Conservation (phyloP, 2,113 vertebrate species). For the Bungarus multicinctus region DNA sequence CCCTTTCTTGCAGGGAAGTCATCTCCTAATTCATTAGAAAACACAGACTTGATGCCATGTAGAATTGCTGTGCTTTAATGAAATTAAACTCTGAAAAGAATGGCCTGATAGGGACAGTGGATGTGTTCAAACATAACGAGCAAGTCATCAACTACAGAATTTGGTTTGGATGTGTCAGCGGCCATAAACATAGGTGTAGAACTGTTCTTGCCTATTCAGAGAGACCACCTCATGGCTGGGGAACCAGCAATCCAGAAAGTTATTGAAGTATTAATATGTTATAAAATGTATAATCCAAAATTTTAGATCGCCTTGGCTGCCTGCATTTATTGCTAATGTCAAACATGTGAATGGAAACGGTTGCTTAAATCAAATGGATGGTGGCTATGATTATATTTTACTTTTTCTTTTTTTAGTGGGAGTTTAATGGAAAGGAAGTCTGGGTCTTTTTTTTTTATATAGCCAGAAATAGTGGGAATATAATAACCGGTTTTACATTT, state of each 20-base stretch:
- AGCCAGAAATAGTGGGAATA: constrained; percentile 14
- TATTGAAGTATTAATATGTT: constrained; percentile 27
- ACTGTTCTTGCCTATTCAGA: neutral
- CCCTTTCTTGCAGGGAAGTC: neutral
- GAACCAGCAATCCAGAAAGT: constrained; percentile 30
- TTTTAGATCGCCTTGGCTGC: neutral
- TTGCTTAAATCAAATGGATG: constrained; percentile 31
- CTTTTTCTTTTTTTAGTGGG: neutral
- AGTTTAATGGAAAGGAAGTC: constrained; percentile 27
- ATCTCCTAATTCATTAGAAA: neutral
- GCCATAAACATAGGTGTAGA: neutral
- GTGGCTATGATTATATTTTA: neutral
- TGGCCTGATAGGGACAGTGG: neutral
- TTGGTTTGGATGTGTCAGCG: neutral
- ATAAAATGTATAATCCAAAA: constrained; percentile 36
- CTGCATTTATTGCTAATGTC: constrained; percentile 26
- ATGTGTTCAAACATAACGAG: neutral
- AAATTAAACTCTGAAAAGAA: neutral
- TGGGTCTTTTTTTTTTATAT: neutral
- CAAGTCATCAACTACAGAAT: neutral
- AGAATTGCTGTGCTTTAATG: neutral
- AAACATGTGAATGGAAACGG: constrained; percentile 36
- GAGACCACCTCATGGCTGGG: constrained; percentile 2
- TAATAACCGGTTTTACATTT: constrained; percentile 35
- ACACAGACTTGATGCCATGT: neutral